Evolutionary conservation across 2,888 invertebrate species (phyloP), one percentile per base, ranked within the genome.

Genomic region (Prosopocoilus inquinatus): DNA sequence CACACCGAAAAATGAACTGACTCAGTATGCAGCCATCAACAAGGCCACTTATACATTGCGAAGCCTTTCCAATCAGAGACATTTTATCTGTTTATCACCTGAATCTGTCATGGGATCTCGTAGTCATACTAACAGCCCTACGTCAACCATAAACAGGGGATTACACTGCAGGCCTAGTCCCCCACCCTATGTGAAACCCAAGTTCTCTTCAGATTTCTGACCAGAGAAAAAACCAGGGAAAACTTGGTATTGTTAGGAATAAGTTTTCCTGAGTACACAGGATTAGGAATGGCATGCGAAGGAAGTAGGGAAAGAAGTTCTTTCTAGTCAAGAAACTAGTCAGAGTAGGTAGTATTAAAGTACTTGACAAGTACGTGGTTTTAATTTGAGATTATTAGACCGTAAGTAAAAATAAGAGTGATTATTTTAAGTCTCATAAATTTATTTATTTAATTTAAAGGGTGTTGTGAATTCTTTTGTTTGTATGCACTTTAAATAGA

Each of bases 31-130:
- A 11, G 80, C 81, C 9, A 78, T 80, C 8, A 80, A 80, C 65
- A 79, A 82, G 55, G 83, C 83, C 5, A 80, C 83, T 15, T 82
- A 84, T 47, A 84, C 84, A 5, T 70, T 86, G 9, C 80, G 84
- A 59, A 84, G 84, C 50, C 73, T 86, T 8, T 83, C 85, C 7
- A 70, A 66, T 41, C 67, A 66, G 36, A 64, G 68, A 13, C 73
- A 74, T 50, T 62, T 70, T 28, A 67, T 65, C 12, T 63, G 70
- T 43, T 53, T 69, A 45, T 74, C 75, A 2, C 75, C 75, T 1
- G 75, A 75, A 54, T 66, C 69, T 34, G 51, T 70, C 35, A 63
- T 69, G 13, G 57, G 65, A 32, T 66, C 69, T 20, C 65, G 68
- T 11, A 73, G 70, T 43, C 71, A 69, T 49, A 71, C 75, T 2